Evolutionary conservation across 1,140 invertebrate genomes (phyloP).

Genomic region (Drosophila chauvacae): DNA sequence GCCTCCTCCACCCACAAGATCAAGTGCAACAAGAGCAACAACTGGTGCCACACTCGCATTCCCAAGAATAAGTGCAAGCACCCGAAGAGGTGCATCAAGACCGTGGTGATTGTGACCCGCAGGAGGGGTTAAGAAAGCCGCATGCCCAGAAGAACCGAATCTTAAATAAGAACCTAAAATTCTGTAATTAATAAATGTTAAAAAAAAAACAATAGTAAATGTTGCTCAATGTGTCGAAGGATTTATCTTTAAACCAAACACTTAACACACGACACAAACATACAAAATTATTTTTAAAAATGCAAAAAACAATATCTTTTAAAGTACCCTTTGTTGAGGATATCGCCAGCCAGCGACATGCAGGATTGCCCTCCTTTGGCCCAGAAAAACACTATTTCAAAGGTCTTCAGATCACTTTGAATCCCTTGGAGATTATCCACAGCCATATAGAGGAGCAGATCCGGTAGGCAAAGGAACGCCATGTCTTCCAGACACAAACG

Average conservation of each 20-base stretch:
- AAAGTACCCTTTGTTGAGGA: conserved; percentile 1
- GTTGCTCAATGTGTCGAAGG: neutral
- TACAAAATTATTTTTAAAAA: no score
- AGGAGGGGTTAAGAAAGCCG: neutral
- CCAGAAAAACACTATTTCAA: neutral
- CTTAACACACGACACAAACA: neutral
- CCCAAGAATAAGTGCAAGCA: conserved; percentile 22
- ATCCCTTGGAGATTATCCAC: no score
- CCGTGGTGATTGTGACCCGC: conserved; percentile 8
- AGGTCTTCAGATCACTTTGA: neutral
- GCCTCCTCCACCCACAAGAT: conserved; percentile 9
- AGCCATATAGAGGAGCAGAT: no score
- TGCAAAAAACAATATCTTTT: conserved; percentile 31
- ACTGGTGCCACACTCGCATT: conserved; percentile 1
- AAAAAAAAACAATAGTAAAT: neutral
- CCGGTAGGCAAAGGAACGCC: no score
- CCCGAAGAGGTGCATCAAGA: conserved; percentile 16
- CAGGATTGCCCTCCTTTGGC: conserved; percentile 26
- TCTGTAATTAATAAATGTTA: neutral
- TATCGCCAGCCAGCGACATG: neutral
- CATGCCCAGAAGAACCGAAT: neutral
- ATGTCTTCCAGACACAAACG: no score
- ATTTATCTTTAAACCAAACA: neutral
- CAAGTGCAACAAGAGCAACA: conserved; percentile 4
- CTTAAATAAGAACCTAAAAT: no score